phyloP scores from a whole-genome alignment of 2,113 vertebrate genomes.

The Python bivittatus region DNA sequence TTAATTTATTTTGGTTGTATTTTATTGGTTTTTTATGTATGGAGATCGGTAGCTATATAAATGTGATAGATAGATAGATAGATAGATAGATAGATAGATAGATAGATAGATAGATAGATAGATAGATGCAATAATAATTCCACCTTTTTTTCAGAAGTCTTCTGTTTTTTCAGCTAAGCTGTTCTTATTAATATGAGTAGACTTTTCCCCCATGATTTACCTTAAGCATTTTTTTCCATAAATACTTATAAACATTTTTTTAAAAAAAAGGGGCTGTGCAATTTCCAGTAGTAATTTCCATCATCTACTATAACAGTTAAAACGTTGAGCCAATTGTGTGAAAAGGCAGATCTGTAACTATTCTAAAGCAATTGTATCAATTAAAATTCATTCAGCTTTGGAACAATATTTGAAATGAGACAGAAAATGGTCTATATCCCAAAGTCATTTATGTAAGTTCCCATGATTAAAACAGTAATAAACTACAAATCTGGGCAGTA shows the following conservation, averaged over 20 bases:
- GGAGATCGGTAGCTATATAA: background rate
- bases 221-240: background rate
- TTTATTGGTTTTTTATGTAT: background rate
- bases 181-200: background rate
- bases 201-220: background rate
- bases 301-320: slow-evolving; percentile 28
- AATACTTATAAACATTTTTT: background rate
- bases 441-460: slow-evolving; percentile 50
- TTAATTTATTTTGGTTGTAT: background rate
- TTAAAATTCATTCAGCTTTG: slow-evolving; percentile 26
- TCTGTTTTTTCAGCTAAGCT: background rate
- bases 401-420: slow-evolving; percentile 32
- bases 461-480: slow-evolving; percentile 39
- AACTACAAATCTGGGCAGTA: slow-evolving; percentile 55
- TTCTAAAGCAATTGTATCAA: slow-evolving; percentile 39
- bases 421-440: slow-evolving; percentile 49
- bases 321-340: slow-evolving; percentile 24
- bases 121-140: background rate
- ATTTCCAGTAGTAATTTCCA: background rate
- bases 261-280: background rate
- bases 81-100: background rate
- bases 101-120: too few relatives aligned
- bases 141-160: slow-evolving; percentile 13
- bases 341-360: slow-evolving; percentile 36
- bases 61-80: background rate